These are phyloP conservation scores for Drosophila ambigua DNA, from an alignment of 1,140 invertebrate genomes.

Conservation along the genomic window DNA sequence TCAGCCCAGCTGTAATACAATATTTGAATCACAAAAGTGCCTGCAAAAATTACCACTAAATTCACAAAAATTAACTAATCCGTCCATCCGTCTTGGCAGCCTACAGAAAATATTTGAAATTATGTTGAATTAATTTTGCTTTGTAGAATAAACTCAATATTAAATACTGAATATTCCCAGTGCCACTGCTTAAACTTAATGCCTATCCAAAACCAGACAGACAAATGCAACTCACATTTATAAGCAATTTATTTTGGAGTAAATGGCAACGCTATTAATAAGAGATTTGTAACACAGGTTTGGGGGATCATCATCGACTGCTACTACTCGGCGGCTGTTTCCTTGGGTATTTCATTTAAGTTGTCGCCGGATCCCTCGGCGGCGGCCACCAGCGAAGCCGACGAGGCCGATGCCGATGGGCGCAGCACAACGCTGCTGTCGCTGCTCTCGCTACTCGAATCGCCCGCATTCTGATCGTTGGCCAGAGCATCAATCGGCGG, in stretches of 20 bases:
- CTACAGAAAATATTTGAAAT: too few relatives aligned
- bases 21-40: too few relatives aligned
- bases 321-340: slow-evolving; percentile 29
- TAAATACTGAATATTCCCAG: too few relatives aligned
- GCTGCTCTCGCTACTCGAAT: slow-evolving; percentile 73
- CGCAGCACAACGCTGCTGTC: slow-evolving; percentile 66
- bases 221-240: neutral
- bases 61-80: too few relatives aligned
- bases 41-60: too few relatives aligned
- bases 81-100: too few relatives aligned
- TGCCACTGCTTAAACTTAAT: too few relatives aligned
- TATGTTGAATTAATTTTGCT: too few relatives aligned
- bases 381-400: slow-evolving; percentile 43
- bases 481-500: slow-evolving; percentile 52
- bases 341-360: slow-evolving; percentile 32
- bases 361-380: slow-evolving; percentile 57
- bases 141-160: too few relatives aligned
- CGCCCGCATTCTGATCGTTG: slow-evolving; percentile 57
- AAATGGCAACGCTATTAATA: slow-evolving; percentile 53
- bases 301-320: neutral
- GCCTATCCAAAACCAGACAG: too few relatives aligned
- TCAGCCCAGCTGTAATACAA: too few relatives aligned
- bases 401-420: slow-evolving; percentile 49
- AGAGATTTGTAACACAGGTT: slow-evolving; percentile 54
- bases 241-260: slow-evolving; percentile 52